Conservation (phyloP, 2,113 vertebrate species). For the Monopterus albus region DNA sequence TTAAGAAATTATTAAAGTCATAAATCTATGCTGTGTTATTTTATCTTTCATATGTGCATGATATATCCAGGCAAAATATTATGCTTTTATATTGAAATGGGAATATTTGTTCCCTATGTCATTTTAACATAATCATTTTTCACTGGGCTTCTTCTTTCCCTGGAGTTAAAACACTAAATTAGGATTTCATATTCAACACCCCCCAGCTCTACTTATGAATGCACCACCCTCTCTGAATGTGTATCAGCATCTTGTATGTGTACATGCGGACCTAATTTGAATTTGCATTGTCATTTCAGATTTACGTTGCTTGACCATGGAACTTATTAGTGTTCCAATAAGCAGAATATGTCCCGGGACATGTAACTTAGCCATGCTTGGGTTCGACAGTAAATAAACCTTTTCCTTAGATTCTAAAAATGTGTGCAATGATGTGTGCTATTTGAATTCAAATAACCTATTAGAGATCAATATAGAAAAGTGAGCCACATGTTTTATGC, state of each 20-base stretch:
- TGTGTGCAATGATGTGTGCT: conserved; percentile 51
- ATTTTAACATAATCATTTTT: conserved; percentile 52
- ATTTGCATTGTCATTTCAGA: conserved; percentile 76
- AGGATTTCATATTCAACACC: conserved; percentile 61
- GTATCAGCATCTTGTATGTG: conserved; percentile 38
- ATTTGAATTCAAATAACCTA: conserved; percentile 66
- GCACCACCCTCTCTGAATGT: conserved; percentile 26
- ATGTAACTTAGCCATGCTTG: conserved; percentile 50
- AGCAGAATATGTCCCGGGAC: conserved; percentile 63
- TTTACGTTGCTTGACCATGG: conserved; percentile 70
- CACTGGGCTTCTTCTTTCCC: conserved; percentile 46
- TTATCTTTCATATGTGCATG: conserved; percentile 8
- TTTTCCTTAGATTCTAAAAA: conserved; percentile 46
- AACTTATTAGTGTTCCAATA: conserved; percentile 79
- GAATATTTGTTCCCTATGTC: conserved; percentile 35
- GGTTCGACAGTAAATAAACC: conserved; percentile 59
- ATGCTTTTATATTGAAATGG: conserved; percentile 12
- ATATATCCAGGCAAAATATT: conserved; percentile 1
- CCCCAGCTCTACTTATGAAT: conserved; percentile 52
- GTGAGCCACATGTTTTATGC: conserved; percentile 28
- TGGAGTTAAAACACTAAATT: conserved; percentile 55
- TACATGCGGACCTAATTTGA: conserved; percentile 70
- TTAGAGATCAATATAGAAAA: conserved; percentile 38
- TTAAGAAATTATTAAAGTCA: conserved; percentile 29
- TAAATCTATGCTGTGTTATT: conserved; percentile 22